Evolutionary conservation across 2,113 vertebrate genomes (phyloP), one percentile per base, ranked within the genome.

Genomic region (Amphiprion ocellaris): DNA sequence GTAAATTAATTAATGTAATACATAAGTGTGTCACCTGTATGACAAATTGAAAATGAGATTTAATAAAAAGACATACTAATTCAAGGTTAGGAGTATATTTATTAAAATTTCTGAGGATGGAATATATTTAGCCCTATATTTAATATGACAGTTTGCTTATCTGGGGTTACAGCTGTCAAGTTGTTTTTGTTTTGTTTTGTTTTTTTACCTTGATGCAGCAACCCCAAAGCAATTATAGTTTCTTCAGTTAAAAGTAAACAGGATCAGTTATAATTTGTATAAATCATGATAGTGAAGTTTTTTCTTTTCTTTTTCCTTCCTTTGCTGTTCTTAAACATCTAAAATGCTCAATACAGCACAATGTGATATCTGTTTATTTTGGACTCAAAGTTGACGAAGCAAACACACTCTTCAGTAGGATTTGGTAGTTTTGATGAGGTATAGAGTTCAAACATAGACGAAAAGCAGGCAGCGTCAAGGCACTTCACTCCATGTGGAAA

Each of bases 401-500:
- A 64, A 82, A 65, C 44, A 52, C 46, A 46, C 64, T 81, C 77
- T 79, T 77, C 64, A n/a, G 46, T 17, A 19, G 67, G 50, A 26
- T 68, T 73, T 39, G 37, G 30, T 61, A 8, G 60, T 23, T 60
- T 26, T 65, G 83, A 72, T 63, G 56, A 54, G 69, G 47, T 74
- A 52, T 70, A 82, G 72, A 84, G 83, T 91, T 87, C 80, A 85
- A 69, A 67, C 71, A 69, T 0, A 75, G 80, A 89, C 82, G 87
- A 55, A 86, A 81, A 83, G 63, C 73, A 86, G 77, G 68, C 82
- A 82, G 77, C 60, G 39, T 87, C 86, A 44, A 82, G 66, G 84
- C 78, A 69, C 75, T 84, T 39, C 24, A 71, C 76, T 83, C 79
- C 69, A 71, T 78, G 87, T 90, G 89, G 89, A 90, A 92, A 90